Evolutionary conservation across 2,888 invertebrate species (phyloP).

Genomic region (Nemurella pictetii): DNA sequence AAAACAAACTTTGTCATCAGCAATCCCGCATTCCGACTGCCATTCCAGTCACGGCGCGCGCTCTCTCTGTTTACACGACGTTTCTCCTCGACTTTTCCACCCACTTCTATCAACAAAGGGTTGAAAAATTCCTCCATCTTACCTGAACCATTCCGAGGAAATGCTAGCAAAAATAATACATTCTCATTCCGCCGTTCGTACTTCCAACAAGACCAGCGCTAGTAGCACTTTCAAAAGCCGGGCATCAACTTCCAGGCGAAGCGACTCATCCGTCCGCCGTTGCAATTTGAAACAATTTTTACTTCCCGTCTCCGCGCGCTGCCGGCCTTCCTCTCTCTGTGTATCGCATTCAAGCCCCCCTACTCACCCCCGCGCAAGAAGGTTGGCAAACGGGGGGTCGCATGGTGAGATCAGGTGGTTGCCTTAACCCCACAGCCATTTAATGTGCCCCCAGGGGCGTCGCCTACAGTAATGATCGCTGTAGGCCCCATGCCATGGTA

Average conservation of each 20-base stretch:
- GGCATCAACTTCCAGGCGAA: neutral
- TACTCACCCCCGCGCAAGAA: neutral
- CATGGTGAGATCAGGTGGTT: slow-evolving; percentile 27
- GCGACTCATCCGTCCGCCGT: neutral
- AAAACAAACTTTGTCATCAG: neutral
- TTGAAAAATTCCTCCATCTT: neutral
- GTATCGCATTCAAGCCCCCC: neutral
- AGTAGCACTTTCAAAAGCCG: neutral
- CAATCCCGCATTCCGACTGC: neutral
- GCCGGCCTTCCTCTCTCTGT: neutral
- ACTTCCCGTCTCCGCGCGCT: neutral
- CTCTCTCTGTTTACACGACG: neutral
- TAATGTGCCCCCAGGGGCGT: slow-evolving; percentile 39
- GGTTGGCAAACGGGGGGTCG: neutral
- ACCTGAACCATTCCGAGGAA: neutral
- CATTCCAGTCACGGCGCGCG: neutral
- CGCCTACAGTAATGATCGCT: slow-evolving; percentile 37
- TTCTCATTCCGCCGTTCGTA: neutral
- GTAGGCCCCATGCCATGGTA: slow-evolving; percentile 17
- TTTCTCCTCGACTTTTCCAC: neutral
- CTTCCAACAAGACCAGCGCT: neutral
- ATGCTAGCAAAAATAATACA: neutral
- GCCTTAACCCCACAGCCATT: slow-evolving; percentile 34
- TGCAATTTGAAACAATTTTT: neutral
- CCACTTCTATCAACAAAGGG: neutral